These are phyloP conservation scores for Eclectus roratus DNA, from an alignment of 2,113 vertebrate genomes.

Conservation along the genomic window DNA sequence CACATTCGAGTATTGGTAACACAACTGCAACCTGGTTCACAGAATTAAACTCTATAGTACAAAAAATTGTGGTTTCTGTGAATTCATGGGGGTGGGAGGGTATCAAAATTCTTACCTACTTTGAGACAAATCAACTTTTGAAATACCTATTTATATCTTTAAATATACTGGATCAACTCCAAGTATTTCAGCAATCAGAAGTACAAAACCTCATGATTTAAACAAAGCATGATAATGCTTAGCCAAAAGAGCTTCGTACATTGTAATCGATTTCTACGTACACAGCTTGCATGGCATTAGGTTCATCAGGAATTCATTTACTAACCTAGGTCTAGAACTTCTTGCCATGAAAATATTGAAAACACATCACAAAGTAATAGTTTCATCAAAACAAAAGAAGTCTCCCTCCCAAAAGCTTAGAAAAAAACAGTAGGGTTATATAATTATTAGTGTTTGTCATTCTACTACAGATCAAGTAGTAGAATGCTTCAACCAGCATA, in stretches of 20 bases:
- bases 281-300: slow-evolving; percentile 51
- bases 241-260: slow-evolving; percentile 66
- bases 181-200: not conserved
- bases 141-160: not conserved
- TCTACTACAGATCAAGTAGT: not conserved
- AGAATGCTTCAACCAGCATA: not conserved
- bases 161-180: not conserved
- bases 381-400: slow-evolving; percentile 45
- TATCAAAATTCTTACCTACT: not conserved
- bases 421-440: not conserved
- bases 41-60: not conserved
- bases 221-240: slow-evolving; percentile 38
- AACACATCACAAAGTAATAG: slow-evolving; percentile 47
- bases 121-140: not conserved
- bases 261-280: slow-evolving; percentile 57
- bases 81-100: accelerated
- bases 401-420: not conserved
- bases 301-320: slow-evolving; percentile 63
- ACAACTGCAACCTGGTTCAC: not conserved
- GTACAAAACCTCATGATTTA: slow-evolving; percentile 11
- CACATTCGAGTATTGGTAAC: not conserved
- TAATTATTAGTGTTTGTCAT: not conserved
- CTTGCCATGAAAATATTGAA: slow-evolving; percentile 73
- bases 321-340: slow-evolving; percentile 59
- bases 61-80: not conserved